Base-by-base conservation (phyloP, 2,113 vertebrate species). In the Vimba vimba region DNA sequence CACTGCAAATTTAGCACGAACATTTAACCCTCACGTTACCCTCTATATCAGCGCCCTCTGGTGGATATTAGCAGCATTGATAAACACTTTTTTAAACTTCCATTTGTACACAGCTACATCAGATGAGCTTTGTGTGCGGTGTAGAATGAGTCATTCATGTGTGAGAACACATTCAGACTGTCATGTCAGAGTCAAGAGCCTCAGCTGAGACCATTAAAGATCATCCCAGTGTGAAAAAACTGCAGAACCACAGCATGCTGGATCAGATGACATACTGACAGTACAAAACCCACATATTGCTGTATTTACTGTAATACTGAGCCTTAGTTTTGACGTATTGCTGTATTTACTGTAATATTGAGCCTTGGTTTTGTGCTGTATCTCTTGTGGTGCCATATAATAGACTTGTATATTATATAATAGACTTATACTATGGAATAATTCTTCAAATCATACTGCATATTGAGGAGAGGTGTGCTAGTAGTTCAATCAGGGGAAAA, bases 21-120 rank as follows among this genome's bases (percentile, higher is more conserved):
- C n/a, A 25, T 45, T 25, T 10, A 73, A 45, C 39, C 10, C 23
- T n/a, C 6, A 73, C 17, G 11, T 68, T 69, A 19, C 17, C 1
- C 23, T 68, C 12, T n/a, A 47, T 59, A n/a, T 8, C 23, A 11
- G 2, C 84, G 73, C 86, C 89, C 81, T 84, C 89, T 89, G 77
- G 82, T 89, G 89, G 89, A 25, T 10, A n/a, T 81, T 45, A 82
- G 13, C 33, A n/a, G 2, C 23, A 27, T 3, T 23, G 8, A 45
- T 33, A 71, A 4, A 68, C 15, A 1, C 7, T 7, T 0, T 36
- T 13, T 13, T 6, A 27, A 30, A 71, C 4, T 43, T 43, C 36
- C 68, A 12, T n/a, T 73, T 43, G 0, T 73, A 9, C 39, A 43
- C 23, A 5, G 36, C 68, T 43, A 4, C 21, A 73, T n/a, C 21